phyloP scores from a whole-genome alignment of 2,888 invertebrate species.

The Platycheirus rosarum region DNA sequence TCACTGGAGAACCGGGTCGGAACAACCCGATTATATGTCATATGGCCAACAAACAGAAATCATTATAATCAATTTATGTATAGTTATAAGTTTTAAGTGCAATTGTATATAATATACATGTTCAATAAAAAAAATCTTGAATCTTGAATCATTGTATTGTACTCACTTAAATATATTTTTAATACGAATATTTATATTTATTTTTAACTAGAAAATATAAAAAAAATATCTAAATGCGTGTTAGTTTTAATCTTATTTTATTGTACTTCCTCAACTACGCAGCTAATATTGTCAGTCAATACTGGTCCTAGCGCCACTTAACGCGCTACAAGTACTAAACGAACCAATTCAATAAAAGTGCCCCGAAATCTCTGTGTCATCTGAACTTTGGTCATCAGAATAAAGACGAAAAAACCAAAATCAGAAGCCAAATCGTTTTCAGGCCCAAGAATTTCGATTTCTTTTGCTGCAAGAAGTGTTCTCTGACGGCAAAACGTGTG shows the following conservation, averaged over 20 bases:
- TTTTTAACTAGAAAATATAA: no score
- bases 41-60: no score
- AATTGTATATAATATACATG: no score
- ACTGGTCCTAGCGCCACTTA: constrained; percentile 62
- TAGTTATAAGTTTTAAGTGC: no score
- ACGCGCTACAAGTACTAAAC: constrained; percentile 29
- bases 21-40: no score
- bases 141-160: no score
- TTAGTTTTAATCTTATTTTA: constrained; percentile 3
- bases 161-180: no score
- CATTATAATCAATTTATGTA: no score
- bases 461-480: constrained; percentile 47
- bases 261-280: constrained; percentile 8
- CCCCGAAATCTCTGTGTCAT: constrained; percentile 61
- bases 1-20: no score
- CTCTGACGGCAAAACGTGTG: constrained; percentile 33
- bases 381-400: constrained; percentile 51
- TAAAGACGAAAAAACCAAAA: constrained; percentile 24
- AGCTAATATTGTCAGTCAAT: constrained; percentile 63
- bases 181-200: no score
- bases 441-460: constrained; percentile 62
- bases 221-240: no score
- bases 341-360: constrained; percentile 38
- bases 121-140: no score
- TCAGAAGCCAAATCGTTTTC: constrained; percentile 20